Base-by-base conservation (phyloP, 2,888 invertebrate species). In the Trypoxylon attenuatum region DNA sequence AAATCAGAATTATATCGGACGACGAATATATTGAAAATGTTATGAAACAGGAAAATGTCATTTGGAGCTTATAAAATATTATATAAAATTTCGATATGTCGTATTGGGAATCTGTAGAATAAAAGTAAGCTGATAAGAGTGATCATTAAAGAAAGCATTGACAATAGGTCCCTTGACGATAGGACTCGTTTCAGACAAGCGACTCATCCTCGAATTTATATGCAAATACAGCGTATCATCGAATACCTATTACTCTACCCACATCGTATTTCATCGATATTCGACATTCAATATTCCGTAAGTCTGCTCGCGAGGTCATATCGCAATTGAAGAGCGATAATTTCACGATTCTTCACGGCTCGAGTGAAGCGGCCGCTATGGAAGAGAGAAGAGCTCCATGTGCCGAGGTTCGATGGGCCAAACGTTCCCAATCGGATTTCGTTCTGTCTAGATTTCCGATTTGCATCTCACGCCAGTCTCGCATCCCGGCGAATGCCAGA, bases 361-460 rank as follows among this genome's bases (percentile, higher is more conserved):
- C 41, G 8, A 15, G 23, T 46, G 64, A 64, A 41, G 45, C n/a
- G 63, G n/a, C 41, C 13, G 19, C 25, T 19, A 16, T 33, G 47
- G 22, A 16, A 21, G 25, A 6, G n/a, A 18, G 18, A 22, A 22
- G 18, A 25, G 47, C 38, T 49, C 16, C 22, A 1, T 15, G 45
- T 49, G 25, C 18, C 43, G 23, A 6, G 6, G 5, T 25, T 46
- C 25, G 38, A 53, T 52, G 50, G 19, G 27, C 27, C 50, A 19
- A 45, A 21, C 22, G 39, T 27, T 13, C 13, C 41, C 50, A 47
- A 73, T 73, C 60, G 56, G 54, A 52, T 69, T 64, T 55, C 60
- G 51, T 60, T 61, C 59, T 39, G 38, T 21, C 49, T 52, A 52
- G 46, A 53, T 53, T 51, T 18, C 27, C 45, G 50, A 64, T 64